Evolutionary conservation across 2,797 vertebrate genomes (phyloP), one percentile per base, ranked within the genome.

Genomic region (Harpagifer antarcticus): DNA sequence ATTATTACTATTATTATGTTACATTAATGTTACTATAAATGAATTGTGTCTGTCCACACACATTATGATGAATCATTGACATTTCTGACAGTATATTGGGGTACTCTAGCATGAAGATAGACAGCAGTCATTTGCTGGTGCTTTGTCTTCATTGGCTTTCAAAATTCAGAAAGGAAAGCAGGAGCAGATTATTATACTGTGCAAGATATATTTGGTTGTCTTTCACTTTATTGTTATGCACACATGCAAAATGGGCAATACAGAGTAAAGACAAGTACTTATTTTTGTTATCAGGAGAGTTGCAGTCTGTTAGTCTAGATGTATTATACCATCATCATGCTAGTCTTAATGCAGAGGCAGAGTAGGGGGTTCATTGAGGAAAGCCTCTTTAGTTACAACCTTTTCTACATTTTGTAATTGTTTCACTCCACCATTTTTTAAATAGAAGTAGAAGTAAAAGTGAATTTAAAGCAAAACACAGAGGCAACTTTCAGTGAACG

Each of bases 401-500:
- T n/a, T 53, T 43, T 56, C 20, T 27, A 16, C 43, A 45, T 53
- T 75, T 40, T 76, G 19, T 4, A 33, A 53, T 49, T 19, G 45
- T 63, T 80, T 62, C 31, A 62, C 67, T 70, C 75, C 50, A 43
- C 33, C 55, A 67, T 19, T 23, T 49, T 64, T 31, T 54, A 9
- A 49, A 73, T 37, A 7, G 11, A 66, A 67, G 3, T n/a, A 64
- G 47, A 37, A 8, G 19, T 50, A 70, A 10, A 53, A 33, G 63
- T 42, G 14, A 20, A 77, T 61, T 69, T 56, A 56, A 68, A 69
- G 59, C 45, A 45, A 61, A 79, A 61, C 47, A 48, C 78, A 0
- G 9, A 53, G 81, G 81, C 76, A 37, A 47, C 69, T 55, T 47
- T 53, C n/a, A 59, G 37, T 9, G 9, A 72, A 75, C 45, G 64